These are phyloP conservation scores for Baryphthengus martii DNA, from an alignment of 2,113 vertebrate genomes.

Conservation along the genomic window DNA sequence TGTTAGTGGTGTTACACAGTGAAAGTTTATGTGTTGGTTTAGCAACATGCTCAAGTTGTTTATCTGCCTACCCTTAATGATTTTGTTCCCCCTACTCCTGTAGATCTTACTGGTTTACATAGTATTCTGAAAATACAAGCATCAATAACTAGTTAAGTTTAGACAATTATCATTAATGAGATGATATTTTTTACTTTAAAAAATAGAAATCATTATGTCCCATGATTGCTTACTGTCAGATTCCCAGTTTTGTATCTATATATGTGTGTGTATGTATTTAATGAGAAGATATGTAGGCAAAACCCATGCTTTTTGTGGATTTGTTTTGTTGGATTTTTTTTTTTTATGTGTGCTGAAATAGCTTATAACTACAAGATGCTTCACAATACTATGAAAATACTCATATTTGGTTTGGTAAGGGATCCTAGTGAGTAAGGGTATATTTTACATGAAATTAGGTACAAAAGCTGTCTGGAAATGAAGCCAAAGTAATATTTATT, in stretches of 20 bases:
- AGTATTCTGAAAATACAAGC: background rate
- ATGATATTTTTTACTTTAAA: background rate
- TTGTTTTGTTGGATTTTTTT: background rate
- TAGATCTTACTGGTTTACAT: background rate
- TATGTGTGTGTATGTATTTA: background rate
- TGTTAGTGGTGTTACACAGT: background rate
- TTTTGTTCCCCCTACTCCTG: background rate
- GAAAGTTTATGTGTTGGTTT: background rate
- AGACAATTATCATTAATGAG: background rate
- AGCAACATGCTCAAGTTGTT: background rate
- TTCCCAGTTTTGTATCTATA: background rate
- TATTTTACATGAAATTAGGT: background rate
- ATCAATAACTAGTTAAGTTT: background rate
- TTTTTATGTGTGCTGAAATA: background rate
- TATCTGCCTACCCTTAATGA: background rate
- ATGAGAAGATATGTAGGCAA: background rate
- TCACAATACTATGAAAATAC: background rate
- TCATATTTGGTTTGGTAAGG: background rate
- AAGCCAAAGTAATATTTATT: background rate
- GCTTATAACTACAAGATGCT: background rate
- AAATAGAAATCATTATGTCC: background rate
- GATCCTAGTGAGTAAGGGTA: background rate
- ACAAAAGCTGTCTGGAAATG: background rate
- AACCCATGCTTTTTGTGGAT: background rate
- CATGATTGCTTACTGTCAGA: background rate